These are phyloP conservation scores for Incurvaria masculella DNA, from an alignment of 2,888 invertebrate genomes.

Conservation along the genomic window DNA sequence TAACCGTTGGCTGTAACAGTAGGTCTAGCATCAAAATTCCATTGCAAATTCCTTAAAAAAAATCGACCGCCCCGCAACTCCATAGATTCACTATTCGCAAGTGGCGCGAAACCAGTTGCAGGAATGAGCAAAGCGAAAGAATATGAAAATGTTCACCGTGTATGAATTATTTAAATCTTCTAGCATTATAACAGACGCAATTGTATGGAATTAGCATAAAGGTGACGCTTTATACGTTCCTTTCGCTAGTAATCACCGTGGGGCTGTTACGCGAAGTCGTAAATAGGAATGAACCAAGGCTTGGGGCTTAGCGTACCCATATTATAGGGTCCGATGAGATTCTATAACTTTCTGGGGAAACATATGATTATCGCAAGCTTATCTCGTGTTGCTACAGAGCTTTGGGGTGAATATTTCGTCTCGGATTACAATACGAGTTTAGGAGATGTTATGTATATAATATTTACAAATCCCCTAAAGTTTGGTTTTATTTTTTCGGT, in stretches of 20 bases:
- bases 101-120: neutral
- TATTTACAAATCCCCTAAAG: too few species aligned
- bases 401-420: too few species aligned
- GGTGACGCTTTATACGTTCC: neutral
- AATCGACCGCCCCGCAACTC: too few species aligned
- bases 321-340: neutral
- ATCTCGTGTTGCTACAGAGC: too few species aligned
- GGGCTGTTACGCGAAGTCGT: neutral
- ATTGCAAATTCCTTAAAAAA: too few species aligned
- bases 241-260: neutral
- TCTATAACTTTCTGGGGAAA: neutral
- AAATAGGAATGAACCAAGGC: neutral
- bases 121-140: constrained; percentile 25
- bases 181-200: neutral
- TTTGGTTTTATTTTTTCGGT: too few species aligned
- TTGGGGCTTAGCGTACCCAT: neutral
- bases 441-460: too few species aligned
- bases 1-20: too few species aligned
- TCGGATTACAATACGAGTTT: too few species aligned
- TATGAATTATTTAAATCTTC: constrained; percentile 26
- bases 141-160: constrained; percentile 29
- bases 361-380: neutral
- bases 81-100: too few species aligned
- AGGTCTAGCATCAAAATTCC: too few species aligned
- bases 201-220: neutral